phyloP scores from a whole-genome alignment of 2,113 vertebrate species.

The Corythoichthys intestinalis region DNA sequence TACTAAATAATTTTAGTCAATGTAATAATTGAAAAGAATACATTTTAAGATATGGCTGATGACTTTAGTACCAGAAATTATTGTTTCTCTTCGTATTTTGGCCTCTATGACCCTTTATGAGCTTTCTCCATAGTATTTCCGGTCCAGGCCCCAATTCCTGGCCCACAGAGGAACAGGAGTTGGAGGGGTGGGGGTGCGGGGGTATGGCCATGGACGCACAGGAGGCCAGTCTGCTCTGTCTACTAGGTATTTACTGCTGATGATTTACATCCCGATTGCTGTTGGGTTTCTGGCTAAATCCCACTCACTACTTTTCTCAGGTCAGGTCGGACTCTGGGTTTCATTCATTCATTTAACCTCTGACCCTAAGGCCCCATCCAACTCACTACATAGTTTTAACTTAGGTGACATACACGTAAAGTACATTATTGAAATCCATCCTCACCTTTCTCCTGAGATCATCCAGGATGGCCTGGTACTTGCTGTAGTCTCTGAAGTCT shows the following conservation, averaged over 20 bases:
- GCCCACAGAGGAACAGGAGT: neutral
- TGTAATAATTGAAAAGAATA: neutral
- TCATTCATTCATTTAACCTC: conserved; percentile 14
- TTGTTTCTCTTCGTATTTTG: conserved; percentile 33
- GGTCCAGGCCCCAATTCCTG: conserved; percentile 21
- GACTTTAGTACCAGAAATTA: neutral
- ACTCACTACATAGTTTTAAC: conserved; percentile 7
- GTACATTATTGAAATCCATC: neutral
- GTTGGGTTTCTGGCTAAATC: neutral
- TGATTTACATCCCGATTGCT: neutral
- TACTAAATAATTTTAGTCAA: neutral
- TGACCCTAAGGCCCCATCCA: neutral
- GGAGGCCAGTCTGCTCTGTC: neutral
- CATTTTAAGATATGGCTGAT: neutral
- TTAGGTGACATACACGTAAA: neutral
- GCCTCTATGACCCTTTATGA: conserved; percentile 23
- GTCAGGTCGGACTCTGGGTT: conserved; percentile 6
- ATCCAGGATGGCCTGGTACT: conserved; percentile 70
- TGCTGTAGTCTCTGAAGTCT: conserved; percentile 76
- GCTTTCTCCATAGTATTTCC: conserved; percentile 49
- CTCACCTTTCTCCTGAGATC: conserved; percentile 77
- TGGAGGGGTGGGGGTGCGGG: neutral
- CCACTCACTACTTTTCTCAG: conserved; percentile 6
- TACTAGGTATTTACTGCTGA: neutral
- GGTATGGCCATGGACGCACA: conserved; percentile 3